Conservation (phyloP, 2,888 invertebrate genomes). For the Brenthis ino region DNA sequence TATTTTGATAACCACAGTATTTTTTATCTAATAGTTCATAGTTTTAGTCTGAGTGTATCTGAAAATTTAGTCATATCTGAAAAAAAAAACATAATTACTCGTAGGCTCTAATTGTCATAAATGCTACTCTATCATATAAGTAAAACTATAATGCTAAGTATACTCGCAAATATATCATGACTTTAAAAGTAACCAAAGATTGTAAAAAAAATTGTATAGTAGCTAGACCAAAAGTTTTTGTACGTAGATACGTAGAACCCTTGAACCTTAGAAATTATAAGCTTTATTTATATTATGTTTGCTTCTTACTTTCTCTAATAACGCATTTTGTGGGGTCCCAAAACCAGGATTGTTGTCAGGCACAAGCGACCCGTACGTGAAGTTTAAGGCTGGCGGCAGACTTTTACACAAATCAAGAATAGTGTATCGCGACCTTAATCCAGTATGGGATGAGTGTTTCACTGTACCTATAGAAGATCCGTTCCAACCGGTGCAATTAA, state of each 20-base stretch:
- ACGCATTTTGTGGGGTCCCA: constrained; percentile 66
- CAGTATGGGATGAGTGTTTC: constrained; percentile 99
- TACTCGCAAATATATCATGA: too few relatives aligned
- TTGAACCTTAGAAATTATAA: constrained; percentile 20
- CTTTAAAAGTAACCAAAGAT: too few relatives aligned
- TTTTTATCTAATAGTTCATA: not conserved
- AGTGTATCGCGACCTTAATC: constrained; percentile 96
- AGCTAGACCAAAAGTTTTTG: not conserved
- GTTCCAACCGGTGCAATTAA: constrained; percentile 91
- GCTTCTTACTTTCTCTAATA: constrained; percentile 72
- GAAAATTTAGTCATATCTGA: too few relatives aligned
- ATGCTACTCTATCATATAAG: too few relatives aligned
- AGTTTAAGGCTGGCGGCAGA: constrained; percentile 94
- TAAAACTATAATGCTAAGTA: too few relatives aligned
- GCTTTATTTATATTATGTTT: constrained; percentile 46
- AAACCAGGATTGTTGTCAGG: constrained; percentile 86
- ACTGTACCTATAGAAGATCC: constrained; percentile 96
- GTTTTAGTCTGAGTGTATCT: not conserved
- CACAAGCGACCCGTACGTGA: constrained; percentile 98
- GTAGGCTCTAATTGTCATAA: too few relatives aligned
- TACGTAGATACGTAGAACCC: constrained; percentile 10
- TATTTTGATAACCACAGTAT: constrained; percentile 20
- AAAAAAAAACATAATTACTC: too few relatives aligned
- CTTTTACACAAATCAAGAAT: constrained; percentile 96
- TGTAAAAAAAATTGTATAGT: not conserved